Base-by-base conservation (phyloP, 2,888 invertebrate genomes). In the Itoplectis maculator region DNA sequence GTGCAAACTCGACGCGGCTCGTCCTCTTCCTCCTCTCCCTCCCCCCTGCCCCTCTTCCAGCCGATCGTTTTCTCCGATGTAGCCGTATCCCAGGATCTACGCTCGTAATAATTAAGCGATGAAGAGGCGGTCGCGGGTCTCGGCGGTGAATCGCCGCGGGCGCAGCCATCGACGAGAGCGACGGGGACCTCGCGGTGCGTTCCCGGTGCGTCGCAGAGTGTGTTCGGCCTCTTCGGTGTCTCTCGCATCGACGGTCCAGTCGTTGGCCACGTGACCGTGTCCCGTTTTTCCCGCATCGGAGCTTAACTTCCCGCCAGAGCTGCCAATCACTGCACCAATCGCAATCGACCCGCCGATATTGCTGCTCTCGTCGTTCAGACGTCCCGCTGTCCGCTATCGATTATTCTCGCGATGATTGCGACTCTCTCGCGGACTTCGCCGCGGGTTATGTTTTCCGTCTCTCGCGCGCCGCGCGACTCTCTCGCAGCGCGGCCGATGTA, bases 71-170 rank as follows among this genome's bases (percentile, higher is more conserved):
- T 49, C 35, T 13, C 35, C 49, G 65, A 15, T 75, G 65, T 29
- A 23, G n/a, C 51, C 15, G 51, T 54, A 59, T 51, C 37, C 23
- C 23, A 42, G 54, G 74, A 54, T 51, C 74, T 84, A 85, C 84
- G 86, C 85, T 85, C 84, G 87, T 87, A 87, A 89, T 90, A 89
- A 90, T 90, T 90, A 88, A 89, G 90, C 88, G 87, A 88, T 90
- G 89, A 89, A 88, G 87, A 86, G 87, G 85, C 86, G 72, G 56
- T 72, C 72, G 81, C 72, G 75, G 47, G 56, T 49, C 70, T 51
- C 29, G 5, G 3, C 29, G 29, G n/a, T n/a, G n/a, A n/a, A n/a
- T 42, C 74, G 65, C 79, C 76, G 68, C 56, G 29, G 69, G 51
- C 29, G 5, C 61, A 68, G 40, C 59, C 8, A 49, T 40, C 20